Conservation (phyloP, 2,113 vertebrate genomes). For the Arvicanthis niloticus region DNA sequence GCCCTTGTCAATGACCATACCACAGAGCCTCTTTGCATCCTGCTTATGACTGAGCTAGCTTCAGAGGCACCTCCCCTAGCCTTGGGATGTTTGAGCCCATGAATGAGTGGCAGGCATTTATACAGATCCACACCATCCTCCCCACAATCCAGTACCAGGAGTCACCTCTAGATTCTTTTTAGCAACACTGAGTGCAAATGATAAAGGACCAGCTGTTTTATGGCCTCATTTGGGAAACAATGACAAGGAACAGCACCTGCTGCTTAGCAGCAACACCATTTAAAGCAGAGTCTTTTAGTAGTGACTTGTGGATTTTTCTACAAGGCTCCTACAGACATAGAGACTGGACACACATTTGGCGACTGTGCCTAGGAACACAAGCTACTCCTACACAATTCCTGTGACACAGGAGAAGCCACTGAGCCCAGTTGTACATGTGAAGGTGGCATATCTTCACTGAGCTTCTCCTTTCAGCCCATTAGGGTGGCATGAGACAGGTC, state of each 20-base stretch:
- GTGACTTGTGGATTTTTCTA: not conserved
- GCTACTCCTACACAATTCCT: not conserved
- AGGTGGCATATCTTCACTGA: not conserved
- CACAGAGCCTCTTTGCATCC: not conserved
- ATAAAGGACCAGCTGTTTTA: not conserved
- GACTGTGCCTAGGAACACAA: not conserved
- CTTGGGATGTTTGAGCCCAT: not conserved
- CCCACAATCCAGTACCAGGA: not conserved
- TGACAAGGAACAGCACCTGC: not conserved
- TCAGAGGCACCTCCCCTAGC: no score
- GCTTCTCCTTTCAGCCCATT: not conserved
- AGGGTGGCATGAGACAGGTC: not conserved
- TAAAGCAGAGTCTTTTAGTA: not conserved
- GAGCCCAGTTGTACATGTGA: rapidly evolving
- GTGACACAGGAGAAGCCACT: no score
- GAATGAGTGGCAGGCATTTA: not conserved
- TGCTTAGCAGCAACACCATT: not conserved
- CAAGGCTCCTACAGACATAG: not conserved
- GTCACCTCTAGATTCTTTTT: no score
- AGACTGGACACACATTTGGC: not conserved
- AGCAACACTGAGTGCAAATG: not conserved
- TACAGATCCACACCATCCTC: not conserved
- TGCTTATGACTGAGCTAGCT: not conserved
- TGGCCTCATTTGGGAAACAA: not conserved
- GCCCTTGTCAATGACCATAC: not conserved